Evolutionary conservation across 2,113 vertebrate species (phyloP).

Genomic region (Campylomormyrus numenius): DNA sequence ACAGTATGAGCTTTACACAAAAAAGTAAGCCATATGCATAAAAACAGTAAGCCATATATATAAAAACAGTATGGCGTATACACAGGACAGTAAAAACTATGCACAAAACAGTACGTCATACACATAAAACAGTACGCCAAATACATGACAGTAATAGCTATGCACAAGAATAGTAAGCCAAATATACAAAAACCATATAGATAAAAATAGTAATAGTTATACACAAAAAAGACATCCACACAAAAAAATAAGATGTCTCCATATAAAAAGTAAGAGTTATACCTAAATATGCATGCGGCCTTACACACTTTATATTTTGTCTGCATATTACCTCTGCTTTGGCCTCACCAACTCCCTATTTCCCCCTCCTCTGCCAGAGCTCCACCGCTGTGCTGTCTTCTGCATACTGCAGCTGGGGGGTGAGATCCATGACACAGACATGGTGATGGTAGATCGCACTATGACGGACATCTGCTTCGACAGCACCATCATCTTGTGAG

Average conservation of each 20-base stretch:
- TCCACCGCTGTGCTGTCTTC: conserved; percentile 79
- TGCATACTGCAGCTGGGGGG: conserved; percentile 72
- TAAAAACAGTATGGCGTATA: not conserved
- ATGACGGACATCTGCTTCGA: conserved; percentile 82
- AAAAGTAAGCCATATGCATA: not conserved
- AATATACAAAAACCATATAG: not conserved
- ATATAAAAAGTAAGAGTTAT: not conserved
- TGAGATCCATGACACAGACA: conserved; percentile 72
- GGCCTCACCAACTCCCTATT: not conserved
- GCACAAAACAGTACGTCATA: not conserved
- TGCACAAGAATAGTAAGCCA: not conserved
- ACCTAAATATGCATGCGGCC: not conserved
- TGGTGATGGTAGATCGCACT: conserved; percentile 78
- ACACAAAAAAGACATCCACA: not conserved
- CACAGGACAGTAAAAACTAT: not conserved
- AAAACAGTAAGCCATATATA: not conserved
- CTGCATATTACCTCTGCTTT: not conserved
- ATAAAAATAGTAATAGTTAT: not conserved
- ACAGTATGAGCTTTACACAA: not conserved
- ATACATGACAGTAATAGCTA: not conserved
- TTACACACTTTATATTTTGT: not conserved
- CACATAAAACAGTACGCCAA: not conserved
- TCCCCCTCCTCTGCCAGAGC: conserved; percentile 49
- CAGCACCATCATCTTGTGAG: conserved; percentile 69
- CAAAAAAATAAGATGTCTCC: not conserved